A percentile compares a stretch with the other conserved stretches of the same genome.
phyloP scores from a whole-genome alignment of 1,140 invertebrate genomes.

The Grapholita molesta region DNA sequence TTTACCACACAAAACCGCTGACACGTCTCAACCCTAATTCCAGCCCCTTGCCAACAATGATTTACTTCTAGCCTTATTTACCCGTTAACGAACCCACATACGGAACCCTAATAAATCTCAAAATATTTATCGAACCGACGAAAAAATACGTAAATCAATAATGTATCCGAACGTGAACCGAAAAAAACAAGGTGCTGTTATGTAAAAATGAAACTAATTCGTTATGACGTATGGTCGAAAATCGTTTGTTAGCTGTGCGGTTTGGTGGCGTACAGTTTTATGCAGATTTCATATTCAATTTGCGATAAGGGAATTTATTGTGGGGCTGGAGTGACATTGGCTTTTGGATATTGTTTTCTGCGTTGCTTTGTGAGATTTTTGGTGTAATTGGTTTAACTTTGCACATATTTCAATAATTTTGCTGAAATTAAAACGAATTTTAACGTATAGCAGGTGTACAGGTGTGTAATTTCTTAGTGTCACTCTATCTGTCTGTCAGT shows the following conservation, averaged over 20 bases:
- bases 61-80: conserved; percentile 7
- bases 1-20: background rate
- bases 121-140: conserved; percentile 1
- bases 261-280: background rate
- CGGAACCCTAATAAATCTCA: conserved; percentile 10
- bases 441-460: too few relatives aligned
- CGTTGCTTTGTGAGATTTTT: background rate
- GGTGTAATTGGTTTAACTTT: background rate
- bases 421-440: background rate
- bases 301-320: conserved; percentile 18
- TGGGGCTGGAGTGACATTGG: background rate
- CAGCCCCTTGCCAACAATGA: background rate
- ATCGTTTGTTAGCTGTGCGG: background rate
- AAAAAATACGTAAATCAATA: conserved; percentile 10
- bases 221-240: background rate
- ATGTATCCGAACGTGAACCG: conserved; percentile 1
- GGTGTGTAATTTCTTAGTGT: too few relatives aligned
- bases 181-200: background rate
- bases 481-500: too few relatives aligned
- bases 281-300: conserved; percentile 20
- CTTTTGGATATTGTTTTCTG: background rate
- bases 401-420: background rate
- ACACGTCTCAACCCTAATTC: background rate
- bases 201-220: background rate
- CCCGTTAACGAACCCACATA: background rate